Conservation (phyloP, 2,113 vertebrate genomes). For the Pterocles gutturalis region DNA sequence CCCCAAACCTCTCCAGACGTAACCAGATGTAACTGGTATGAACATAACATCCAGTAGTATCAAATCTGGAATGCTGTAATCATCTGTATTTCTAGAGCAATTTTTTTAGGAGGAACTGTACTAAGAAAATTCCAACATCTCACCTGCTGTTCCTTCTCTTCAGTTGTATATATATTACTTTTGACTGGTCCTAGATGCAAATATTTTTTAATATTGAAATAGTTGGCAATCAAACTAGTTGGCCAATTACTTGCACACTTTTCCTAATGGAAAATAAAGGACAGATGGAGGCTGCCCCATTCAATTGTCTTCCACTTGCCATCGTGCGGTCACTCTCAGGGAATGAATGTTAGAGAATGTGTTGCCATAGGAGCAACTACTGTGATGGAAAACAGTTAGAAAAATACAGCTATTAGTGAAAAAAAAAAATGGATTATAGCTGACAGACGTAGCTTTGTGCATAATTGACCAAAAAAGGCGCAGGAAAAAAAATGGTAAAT, state of each 20-base stretch:
- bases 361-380: conserved; percentile 36
- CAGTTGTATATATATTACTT: background rate
- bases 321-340: background rate
- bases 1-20: background rate
- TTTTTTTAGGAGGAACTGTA: background rate
- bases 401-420: conserved; percentile 28
- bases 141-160: background rate
- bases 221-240: background rate
- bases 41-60: background rate
- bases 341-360: background rate
- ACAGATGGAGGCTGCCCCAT: conserved; percentile 23
- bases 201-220: conserved; percentile 31
- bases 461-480: conserved; percentile 1
- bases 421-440: background rate
- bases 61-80: background rate
- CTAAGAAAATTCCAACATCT: background rate
- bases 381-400: conserved; percentile 19
- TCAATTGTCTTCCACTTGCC: background rate
- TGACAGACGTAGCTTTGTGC: background rate
- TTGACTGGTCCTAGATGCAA: background rate
- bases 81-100: background rate
- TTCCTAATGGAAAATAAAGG: background rate
- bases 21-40: background rate
- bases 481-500: background rate
- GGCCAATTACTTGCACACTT: background rate